Evolutionary conservation across 2,888 invertebrate genomes (phyloP).

Genomic region (Acanthoscelides obtectus): DNA sequence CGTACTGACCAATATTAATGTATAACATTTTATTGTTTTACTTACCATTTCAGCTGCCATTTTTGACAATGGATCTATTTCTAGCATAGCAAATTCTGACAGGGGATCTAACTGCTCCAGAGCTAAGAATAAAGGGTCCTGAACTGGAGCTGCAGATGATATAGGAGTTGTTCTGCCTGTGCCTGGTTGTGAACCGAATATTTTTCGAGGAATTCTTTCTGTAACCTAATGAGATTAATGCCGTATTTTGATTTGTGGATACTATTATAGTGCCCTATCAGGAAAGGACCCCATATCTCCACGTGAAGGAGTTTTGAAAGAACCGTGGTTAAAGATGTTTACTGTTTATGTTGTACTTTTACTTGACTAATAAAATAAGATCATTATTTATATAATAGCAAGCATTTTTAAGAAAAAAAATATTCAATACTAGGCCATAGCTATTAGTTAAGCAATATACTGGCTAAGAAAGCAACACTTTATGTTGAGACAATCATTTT

Average conservation of each 20-base stretch:
- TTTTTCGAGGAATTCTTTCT: constrained; percentile 52
- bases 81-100: constrained; percentile 62
- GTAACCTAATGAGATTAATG: constrained; percentile 45
- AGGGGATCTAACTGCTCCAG: constrained; percentile 72
- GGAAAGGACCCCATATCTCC: background rate
- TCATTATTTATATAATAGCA: too few species aligned
- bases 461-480: background rate
- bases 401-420: constrained; percentile 1
- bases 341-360: too few species aligned
- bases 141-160: constrained; percentile 42
- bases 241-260: constrained; percentile 6
- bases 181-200: constrained; percentile 48
- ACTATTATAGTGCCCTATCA: background rate
- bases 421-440: too few species aligned
- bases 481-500: too few species aligned
- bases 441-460: too few species aligned
- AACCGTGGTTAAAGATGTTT: too few species aligned
- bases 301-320: too few species aligned
- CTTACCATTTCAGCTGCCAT: constrained; percentile 54
- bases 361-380: too few species aligned
- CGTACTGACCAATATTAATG: too few species aligned
- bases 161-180: constrained; percentile 52
- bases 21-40: too few species aligned
- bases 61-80: constrained; percentile 62
- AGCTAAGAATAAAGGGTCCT: constrained; percentile 54